Percentiles rank a stretch among this genome's conserved stretches.
These are phyloP conservation scores for Fissipunctia ypsillon DNA, from an alignment of 2,888 invertebrate genomes.

Conservation along the genomic window DNA sequence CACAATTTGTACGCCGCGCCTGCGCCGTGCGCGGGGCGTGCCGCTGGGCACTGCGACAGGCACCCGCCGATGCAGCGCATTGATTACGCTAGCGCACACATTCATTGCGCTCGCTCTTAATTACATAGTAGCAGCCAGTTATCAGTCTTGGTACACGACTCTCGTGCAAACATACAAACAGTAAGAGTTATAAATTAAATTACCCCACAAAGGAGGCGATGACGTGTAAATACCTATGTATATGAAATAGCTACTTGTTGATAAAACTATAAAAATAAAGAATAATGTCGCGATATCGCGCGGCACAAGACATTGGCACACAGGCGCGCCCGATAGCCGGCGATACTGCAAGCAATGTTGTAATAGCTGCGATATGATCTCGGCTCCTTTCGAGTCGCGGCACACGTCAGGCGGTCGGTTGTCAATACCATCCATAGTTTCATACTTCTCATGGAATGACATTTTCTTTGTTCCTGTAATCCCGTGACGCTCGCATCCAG, in stretches of 20 bases:
- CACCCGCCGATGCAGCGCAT: constrained; percentile 18
- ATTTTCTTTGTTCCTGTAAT: not conserved
- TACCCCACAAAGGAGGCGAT: constrained; percentile 4
- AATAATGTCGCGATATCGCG: constrained; percentile 20
- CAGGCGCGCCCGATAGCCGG: constrained; percentile 45
- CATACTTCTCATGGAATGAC: not conserved
- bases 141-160: constrained; percentile 41
- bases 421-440: too few relatives aligned
- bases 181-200: constrained; percentile 19
- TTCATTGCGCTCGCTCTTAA: constrained; percentile 28
- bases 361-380: constrained; percentile 9
- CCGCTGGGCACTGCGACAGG: not conserved
- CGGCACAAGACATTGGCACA: constrained; percentile 3
- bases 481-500: not conserved
- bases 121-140: constrained; percentile 44
- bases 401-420: not conserved
- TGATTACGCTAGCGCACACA: constrained; percentile 23
- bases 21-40: not conserved
- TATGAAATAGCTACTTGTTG: not conserved
- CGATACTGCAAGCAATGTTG: constrained; percentile 4
- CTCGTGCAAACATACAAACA: constrained; percentile 39
- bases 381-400: not conserved
- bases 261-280: constrained; percentile 5
- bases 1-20: not conserved
- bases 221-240: not conserved